Evolutionary conservation across 2,797 vertebrate species (phyloP), one percentile per base, ranked within the genome.

Genomic region (Sebastes elongatus): DNA sequence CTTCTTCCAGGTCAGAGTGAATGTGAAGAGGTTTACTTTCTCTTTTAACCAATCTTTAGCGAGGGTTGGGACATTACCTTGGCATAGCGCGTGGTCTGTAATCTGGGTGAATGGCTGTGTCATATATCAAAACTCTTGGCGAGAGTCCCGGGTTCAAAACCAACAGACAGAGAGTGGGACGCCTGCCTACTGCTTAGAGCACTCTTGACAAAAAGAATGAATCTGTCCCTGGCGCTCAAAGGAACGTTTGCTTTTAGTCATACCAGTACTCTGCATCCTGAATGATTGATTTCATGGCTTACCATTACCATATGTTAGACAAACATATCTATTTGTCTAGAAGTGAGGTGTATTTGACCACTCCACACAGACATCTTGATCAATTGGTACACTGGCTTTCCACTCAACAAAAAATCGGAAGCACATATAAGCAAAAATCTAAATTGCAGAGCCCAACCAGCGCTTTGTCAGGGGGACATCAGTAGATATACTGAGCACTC

Each of bases 101-200:
- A 88, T 83, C 42, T 72, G 64, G 72, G 74, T 83, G 84, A 89
- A 86, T 74, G 70, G 13, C 59, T 73, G 32, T 75, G 72, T 80
- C 83, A 74, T 86, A 82, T 57, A 86, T 93, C 85, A 90, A 78
- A 81, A 83, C 56, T 71, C 80, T 80, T 89, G 89, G 85, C 90
- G 83, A 53, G 64, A 62, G 56, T 83, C 80, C 63, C 78, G 65
- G 28, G 62, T 62, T 82, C 74, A 85, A 81, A 88, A 82, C 23
- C 71, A 84, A 82, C 77, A 80, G 59, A 83, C 22, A 64, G 53
- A 27, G 35, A 83, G 79, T 61, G 46, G 84, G 61, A 76, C 3
- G 4, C 35, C 28, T 52, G 35, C 57, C 38, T 65, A 52, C 35
- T 81, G 77, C 76, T 55, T 62, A 61, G 27, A 65, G 55, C 53